Percentiles rank a stretch among this genome's conserved stretches.
Evolutionary conservation across 2,113 vertebrate species (phyloP).

Genomic region (Notarius lentiginosus): DNA sequence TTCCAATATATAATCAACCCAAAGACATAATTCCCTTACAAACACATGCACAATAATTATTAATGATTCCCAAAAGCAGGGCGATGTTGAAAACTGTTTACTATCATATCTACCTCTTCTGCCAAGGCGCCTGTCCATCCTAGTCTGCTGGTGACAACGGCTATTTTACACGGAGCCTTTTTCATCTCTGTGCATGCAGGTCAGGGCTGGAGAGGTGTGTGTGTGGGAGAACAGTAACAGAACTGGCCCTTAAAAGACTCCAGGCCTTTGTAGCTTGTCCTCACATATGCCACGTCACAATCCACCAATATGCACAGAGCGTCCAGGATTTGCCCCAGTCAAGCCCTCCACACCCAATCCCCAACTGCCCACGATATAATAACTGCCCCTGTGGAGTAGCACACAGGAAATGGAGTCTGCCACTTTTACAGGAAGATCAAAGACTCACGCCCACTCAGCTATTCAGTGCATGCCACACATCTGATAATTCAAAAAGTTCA

Average conservation of each 20-base stretch:
- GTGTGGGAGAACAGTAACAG: slow-evolving; percentile 54
- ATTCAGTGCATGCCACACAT: neutral
- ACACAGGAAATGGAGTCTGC: neutral
- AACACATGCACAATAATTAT: slow-evolving; percentile 8
- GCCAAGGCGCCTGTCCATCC: slow-evolving; percentile 39
- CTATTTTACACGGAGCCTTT: slow-evolving; percentile 29
- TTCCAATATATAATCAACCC: neutral
- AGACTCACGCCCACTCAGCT: neutral
- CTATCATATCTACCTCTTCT: slow-evolving; percentile 29
- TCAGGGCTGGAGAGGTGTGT: slow-evolving; percentile 29
- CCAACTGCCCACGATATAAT: slow-evolving; percentile 22
- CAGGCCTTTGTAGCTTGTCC: slow-evolving; percentile 64
- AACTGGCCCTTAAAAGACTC: slow-evolving; percentile 68
- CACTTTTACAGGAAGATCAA: slow-evolving; percentile 20
- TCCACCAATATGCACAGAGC: slow-evolving; percentile 27
- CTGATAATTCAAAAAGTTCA: neutral
- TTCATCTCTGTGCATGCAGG: slow-evolving; percentile 36
- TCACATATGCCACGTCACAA: slow-evolving; percentile 69
- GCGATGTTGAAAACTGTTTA: slow-evolving; percentile 25
- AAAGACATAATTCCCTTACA: neutral
- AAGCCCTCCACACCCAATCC: slow-evolving; percentile 52
- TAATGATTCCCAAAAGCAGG: neutral
- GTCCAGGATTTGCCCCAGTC: slow-evolving; percentile 46
- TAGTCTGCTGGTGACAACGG: slow-evolving; percentile 35
- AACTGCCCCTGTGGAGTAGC: slow-evolving; percentile 16